phyloP scores from a whole-genome alignment of 2,888 invertebrate species.

The Eurois occulta region DNA sequence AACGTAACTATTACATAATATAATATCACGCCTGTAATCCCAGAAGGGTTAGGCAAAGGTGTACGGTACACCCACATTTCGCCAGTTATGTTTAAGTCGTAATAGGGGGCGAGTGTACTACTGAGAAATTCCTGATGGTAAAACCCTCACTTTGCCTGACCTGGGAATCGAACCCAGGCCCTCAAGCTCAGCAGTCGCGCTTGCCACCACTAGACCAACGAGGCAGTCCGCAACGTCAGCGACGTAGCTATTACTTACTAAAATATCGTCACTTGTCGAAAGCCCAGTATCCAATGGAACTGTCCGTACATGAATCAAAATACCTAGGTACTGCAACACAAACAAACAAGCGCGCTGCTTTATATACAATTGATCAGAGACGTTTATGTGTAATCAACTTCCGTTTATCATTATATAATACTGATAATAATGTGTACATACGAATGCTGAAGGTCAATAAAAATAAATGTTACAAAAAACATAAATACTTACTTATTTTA shows the following conservation, averaged over 20 bases:
- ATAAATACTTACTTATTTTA: background rate
- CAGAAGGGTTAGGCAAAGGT: too few species aligned
- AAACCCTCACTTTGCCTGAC: too few species aligned
- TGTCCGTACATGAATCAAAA: background rate
- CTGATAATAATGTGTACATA: background rate
- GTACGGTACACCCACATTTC: too few species aligned
- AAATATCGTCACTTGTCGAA: background rate
- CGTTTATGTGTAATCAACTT: conserved; percentile 1
- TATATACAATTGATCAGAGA: conserved; percentile 10
- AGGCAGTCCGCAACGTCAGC: background rate
- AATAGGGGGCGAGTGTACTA: too few species aligned
- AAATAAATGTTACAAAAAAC: conserved; percentile 18
- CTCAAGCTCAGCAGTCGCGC: background rate
- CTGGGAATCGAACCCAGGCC: background rate
- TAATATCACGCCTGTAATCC: too few species aligned
- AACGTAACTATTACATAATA: too few species aligned
- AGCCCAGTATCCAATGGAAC: background rate
- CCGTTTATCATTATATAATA: conserved; percentile 13
- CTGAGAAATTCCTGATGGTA: too few species aligned
- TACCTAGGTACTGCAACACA: background rate
- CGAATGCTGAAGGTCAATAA: conserved; percentile 21
- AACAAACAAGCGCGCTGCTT: background rate
- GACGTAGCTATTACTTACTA: background rate
- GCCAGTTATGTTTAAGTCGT: too few species aligned
- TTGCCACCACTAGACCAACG: background rate